These are phyloP conservation scores for Pimephales promelas DNA, from an alignment of 2,113 vertebrate genomes.

Conservation along the genomic window DNA sequence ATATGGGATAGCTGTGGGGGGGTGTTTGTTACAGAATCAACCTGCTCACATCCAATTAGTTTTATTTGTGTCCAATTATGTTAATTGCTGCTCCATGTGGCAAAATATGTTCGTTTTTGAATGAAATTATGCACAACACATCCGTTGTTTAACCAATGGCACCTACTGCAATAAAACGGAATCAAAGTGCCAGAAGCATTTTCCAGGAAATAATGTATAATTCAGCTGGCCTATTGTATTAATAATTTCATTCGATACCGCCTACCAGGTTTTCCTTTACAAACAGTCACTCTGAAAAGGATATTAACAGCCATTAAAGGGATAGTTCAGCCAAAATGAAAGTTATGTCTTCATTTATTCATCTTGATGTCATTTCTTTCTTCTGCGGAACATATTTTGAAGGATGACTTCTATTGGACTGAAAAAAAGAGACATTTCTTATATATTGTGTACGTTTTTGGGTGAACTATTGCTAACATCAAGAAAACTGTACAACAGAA, in stretches of 20 bases:
- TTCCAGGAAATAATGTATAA: background rate
- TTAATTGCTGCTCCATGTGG: conserved; percentile 14
- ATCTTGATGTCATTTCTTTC: background rate
- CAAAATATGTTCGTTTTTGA: background rate
- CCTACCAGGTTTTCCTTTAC: background rate
- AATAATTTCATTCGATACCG: background rate
- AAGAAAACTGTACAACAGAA: background rate
- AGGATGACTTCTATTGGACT: background rate
- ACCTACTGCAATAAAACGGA: background rate
- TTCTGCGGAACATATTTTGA: background rate
- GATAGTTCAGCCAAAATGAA: background rate
- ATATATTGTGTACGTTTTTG: too few relatives aligned
- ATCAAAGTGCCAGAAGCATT: conserved; percentile 20
- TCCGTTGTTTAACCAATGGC: conserved; percentile 10
- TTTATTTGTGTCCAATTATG: conserved; percentile 41
- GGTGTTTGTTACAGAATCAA: conserved; percentile 20
- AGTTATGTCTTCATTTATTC: background rate
- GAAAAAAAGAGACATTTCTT: too few relatives aligned
- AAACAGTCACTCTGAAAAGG: background rate
- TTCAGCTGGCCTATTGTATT: background rate
- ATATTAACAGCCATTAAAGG: background rate
- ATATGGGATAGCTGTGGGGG: conserved; percentile 1
- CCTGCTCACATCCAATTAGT: conserved; percentile 15
- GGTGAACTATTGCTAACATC: background rate
- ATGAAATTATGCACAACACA: background rate